Base-by-base conservation (phyloP, 35 echinoderm and acorn worm genomes). In the Patiria miniata region DNA sequence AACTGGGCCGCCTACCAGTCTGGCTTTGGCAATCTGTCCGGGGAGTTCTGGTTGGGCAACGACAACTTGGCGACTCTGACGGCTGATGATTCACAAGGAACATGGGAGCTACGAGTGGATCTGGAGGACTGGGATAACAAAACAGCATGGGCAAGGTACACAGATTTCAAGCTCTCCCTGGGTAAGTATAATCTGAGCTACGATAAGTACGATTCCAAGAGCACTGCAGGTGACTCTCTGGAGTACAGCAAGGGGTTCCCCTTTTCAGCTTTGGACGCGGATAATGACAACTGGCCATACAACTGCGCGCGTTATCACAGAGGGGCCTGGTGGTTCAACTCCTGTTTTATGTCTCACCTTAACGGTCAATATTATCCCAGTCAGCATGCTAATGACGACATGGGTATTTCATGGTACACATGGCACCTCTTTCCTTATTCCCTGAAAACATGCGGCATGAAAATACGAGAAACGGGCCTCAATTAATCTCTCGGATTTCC, bases 1-100 rank as follows among this genome's bases (percentile, higher is more conserved):
- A 38, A 39, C 47, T 80, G 78, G 78, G 18, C 17, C 2, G 21
- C 15, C 14, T 80, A 80, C 26, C 7, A n/a, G 39, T 80, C 37
- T 38, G 78, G 78, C 38, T 80, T 80, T 38, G 78, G 78, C 8
- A 10, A 80, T 18, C 6, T 47, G 29, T 44, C 38, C 2, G 78
- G 78, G 1, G 78, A 80, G 29, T 36, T 80, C 21, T 80, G 78
- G 78, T 14, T 80, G 38, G 78, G 78, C 38, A 80, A 80, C 14
- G 47, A 80, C 26, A 80, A 80, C 38, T 23, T 80, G 21, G 21
- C 21, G 38, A 80, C 29, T n/a, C 14, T 80, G 38, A 39, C 61
- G 23, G 19, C 61, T 26, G 23, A 22, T 28, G n/a, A 26, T n/a
- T 40, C 37, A 3, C 21, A 17, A 79, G 77, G 18, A 30, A 79